These are phyloP conservation scores for Botrylloides violaceus DNA, from an alignment of 23 tunicate species.

Conservation along the genomic window DNA sequence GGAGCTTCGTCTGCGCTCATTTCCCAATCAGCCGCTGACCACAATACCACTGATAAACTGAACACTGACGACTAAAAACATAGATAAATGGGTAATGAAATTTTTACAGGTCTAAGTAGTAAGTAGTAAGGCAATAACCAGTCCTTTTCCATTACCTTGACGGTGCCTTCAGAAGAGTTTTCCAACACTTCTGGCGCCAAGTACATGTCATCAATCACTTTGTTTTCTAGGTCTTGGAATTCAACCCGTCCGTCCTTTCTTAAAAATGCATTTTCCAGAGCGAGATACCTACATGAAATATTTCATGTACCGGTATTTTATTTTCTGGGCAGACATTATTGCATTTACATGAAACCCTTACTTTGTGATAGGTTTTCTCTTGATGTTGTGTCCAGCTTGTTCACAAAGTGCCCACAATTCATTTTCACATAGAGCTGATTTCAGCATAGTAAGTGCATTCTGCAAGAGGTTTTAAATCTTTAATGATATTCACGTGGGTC, in stretches of 20 bases:
- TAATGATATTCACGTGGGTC: background rate
- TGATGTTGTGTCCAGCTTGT: conserved; percentile 33
- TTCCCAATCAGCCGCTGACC: conserved; percentile 83
- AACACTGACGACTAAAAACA: conserved; percentile 39
- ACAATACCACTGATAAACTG: conserved; percentile 62
- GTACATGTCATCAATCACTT: conserved; percentile 40
- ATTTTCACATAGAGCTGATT: conserved; percentile 56
- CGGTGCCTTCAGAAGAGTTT: background rate
- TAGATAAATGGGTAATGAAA: background rate
- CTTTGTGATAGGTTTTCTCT: conserved; percentile 10
- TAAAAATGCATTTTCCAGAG: conserved; percentile 38
- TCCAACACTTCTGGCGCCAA: conserved; percentile 56
- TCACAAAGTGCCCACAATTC: conserved; percentile 91
- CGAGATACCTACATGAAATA: conserved; percentile 20
- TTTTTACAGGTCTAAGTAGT: background rate
- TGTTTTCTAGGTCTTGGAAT: conserved; percentile 12
- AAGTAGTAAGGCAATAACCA: background rate
- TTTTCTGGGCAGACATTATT: conserved; percentile 14
- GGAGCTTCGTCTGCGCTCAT: conserved; percentile 83
- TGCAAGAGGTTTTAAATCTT: background rate
- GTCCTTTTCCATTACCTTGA: background rate
- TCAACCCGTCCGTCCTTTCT: conserved; percentile 61
- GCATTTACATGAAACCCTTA: background rate
- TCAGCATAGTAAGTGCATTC: conserved; percentile 33
- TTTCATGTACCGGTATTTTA: background rate